Percentiles rank a stretch among this genome's conserved stretches.
Conservation (phyloP, 2,113 vertebrate genomes). For the Monopterus albus region DNA sequence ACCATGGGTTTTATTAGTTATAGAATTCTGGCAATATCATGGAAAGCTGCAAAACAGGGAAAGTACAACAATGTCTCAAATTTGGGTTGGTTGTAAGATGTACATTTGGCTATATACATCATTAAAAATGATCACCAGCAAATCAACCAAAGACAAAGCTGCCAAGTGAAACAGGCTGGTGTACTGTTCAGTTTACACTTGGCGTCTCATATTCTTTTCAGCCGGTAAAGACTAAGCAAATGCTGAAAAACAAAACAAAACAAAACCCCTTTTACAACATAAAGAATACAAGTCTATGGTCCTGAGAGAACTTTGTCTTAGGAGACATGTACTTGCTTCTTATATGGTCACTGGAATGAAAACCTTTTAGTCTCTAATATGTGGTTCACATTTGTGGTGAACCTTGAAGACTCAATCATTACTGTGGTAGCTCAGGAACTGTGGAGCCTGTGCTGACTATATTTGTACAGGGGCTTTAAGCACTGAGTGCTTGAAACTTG, state of each 20-base stretch:
- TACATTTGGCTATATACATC: background rate
- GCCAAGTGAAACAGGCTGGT: background rate
- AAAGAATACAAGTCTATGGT: background rate
- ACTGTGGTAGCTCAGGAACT: background rate
- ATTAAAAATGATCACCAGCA: constrained; percentile 1
- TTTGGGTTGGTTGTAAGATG: background rate
- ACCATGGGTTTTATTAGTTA: constrained; percentile 21
- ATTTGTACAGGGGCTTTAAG: background rate
- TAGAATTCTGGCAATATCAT: constrained; percentile 15
- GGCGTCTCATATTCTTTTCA: background rate
- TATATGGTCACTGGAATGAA: background rate
- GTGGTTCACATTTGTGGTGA: background rate
- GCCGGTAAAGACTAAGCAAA: background rate
- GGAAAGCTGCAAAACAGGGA: constrained; percentile 6
- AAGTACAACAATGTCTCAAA: constrained; percentile 6
- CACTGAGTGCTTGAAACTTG: background rate
- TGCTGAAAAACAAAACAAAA: background rate
- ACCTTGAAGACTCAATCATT: background rate
- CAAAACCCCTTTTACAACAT: background rate
- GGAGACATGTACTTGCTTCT: background rate
- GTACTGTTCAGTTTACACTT: background rate
- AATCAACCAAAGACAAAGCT: background rate
- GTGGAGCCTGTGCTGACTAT: too few relatives aligned
- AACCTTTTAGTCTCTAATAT: background rate
- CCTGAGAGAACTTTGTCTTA: background rate